These are phyloP conservation scores for Antrozous pallidus DNA, from an alignment of 2,797 vertebrate genomes.

Conservation along the genomic window DNA sequence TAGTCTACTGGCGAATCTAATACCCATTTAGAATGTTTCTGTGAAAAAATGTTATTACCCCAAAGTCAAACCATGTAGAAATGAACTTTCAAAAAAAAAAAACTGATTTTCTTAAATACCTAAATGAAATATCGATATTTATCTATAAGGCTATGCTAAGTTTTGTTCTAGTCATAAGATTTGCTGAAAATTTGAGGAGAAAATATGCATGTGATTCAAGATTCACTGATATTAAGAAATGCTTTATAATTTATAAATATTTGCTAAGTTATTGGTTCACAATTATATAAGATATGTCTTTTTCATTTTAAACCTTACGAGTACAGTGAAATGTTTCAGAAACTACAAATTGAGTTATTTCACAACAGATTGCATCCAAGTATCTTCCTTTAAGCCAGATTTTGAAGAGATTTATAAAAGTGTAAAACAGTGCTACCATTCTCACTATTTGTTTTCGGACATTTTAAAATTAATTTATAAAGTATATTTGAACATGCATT, in stretches of 20 bases:
- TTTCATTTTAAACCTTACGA: not conserved
- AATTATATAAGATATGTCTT: not conserved
- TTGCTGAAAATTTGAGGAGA: not conserved
- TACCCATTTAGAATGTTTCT: not conserved
- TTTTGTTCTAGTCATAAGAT: not conserved
- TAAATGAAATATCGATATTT: not conserved
- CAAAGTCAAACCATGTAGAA: not conserved
- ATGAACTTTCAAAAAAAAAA: conserved; percentile 26
- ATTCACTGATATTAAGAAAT: conserved; percentile 18
- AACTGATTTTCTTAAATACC: conserved; percentile 17
- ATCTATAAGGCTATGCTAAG: not conserved
- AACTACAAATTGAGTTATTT: not conserved
- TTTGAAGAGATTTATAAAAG: conserved; percentile 31
- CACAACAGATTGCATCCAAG: not conserved
- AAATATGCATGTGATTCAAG: not conserved
- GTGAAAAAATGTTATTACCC: not conserved
- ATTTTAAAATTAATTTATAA: not conserved
- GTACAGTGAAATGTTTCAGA: not conserved
- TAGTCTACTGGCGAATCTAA: not conserved
- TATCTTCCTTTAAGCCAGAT: not conserved
- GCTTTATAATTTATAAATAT: not conserved
- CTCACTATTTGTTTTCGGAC: not conserved
- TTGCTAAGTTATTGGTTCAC: not conserved
- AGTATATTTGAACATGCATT: not conserved
- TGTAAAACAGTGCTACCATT: not conserved